Evolutionary conservation across 2,797 vertebrate species (phyloP), one percentile per base, ranked within the genome.

Genomic region (Euphonia xanthogaster): DNA sequence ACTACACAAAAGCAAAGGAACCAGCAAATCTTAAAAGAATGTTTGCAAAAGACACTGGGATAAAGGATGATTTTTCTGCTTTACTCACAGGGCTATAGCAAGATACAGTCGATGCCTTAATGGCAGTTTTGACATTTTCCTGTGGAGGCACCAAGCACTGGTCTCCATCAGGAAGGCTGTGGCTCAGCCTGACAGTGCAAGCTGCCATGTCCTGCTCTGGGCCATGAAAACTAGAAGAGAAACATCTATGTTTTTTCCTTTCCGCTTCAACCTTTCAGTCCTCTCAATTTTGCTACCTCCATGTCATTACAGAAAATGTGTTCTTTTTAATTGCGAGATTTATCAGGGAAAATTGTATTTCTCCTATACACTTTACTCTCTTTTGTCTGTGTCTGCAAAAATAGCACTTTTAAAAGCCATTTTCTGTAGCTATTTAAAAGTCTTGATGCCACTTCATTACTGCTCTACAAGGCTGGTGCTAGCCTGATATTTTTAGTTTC

Each of bases 401-500:
- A 84, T 54, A 78, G 73, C 57, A 75, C 37, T 79, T 94, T 45
- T 24, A 48, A 83, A 90, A 94, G 68, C 84, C 91, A 62, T 89
- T 79, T 93, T 92, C 61, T 74, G 17, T 58, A 72, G 40, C 44
- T 93, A 84, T 68, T 92, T 93, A 79, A 47, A 82, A 91, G 61
- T 33, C 78, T 79, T 62, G n/a, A 42, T 87, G 68, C 33, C 9
- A 51, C 47, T 87, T 93, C 74, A 60, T 81, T 92, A 77, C 75
- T 35, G n/a, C 55, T 84, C 30, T 58, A 23, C 57, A 27, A 63
- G 35, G 58, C 58, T 80, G 33, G 57, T 57, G 20, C 50, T 88
- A 62, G 44, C 44, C 48, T 71, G 88, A 25, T 93, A 78, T 86
- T 95, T 86, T 88, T 90, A 87, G 84, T 82, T 93, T 82, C 67